Conservation (phyloP, 2,888 invertebrate genomes). For the Keiferia lycopersicella region DNA sequence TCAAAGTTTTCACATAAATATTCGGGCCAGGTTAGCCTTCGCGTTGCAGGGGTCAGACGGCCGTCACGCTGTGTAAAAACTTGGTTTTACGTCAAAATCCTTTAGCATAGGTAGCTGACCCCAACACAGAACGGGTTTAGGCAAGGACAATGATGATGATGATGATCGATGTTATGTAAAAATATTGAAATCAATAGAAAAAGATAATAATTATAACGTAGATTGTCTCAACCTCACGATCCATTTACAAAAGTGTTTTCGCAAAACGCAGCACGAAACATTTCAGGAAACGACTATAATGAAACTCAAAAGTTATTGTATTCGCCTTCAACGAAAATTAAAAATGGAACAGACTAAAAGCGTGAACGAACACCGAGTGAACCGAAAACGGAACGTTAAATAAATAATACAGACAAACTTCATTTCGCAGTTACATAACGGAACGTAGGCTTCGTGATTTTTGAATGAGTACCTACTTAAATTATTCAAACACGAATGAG, state of each 20-base stretch:
- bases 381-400: slow-evolving; percentile 4
- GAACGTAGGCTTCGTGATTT: not conserved
- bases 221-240: not conserved
- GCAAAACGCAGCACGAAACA: slow-evolving; percentile 8
- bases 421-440: slow-evolving; percentile 6
- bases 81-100: too few species aligned
- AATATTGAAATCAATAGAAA: too few species aligned
- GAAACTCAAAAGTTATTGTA: slow-evolving; percentile 10
- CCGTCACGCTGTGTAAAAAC: too few species aligned
- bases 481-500: not conserved
- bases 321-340: slow-evolving; percentile 1
- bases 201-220: not conserved
- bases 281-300: not conserved
- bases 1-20: too few species aligned
- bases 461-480: not conserved
- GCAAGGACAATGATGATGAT: too few species aligned
- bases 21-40: too few species aligned
- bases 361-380: not conserved
- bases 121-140: too few species aligned
- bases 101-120: too few species aligned
- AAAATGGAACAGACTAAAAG: slow-evolving; percentile 10
- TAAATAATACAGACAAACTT: slow-evolving; percentile 3
- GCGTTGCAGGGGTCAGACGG: too few species aligned
- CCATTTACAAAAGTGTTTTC: slow-evolving; percentile 5
- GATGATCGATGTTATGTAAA: too few species aligned